Evolutionary conservation across 2,797 vertebrate species (phyloP).

Genomic region (Gastrophryne carolinensis): DNA sequence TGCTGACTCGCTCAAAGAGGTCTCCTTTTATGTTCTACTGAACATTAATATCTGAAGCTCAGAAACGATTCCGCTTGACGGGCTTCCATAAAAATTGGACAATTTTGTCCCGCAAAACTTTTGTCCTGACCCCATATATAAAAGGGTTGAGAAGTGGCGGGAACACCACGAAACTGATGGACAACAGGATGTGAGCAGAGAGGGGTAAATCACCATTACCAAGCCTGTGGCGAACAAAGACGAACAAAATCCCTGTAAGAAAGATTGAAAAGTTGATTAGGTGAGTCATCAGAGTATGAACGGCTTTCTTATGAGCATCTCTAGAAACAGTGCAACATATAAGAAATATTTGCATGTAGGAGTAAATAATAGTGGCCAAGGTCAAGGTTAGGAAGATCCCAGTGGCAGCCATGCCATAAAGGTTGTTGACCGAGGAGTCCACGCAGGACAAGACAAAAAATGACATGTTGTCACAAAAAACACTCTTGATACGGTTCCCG

Average conservation of each 20-base stretch:
- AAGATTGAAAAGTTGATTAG: conserved; percentile 11
- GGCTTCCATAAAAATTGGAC: too few species aligned
- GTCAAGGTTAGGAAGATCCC: neutral
- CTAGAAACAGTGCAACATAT: neutral
- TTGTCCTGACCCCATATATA: conserved; percentile 15
- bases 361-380: neutral
- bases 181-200: neutral
- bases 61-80: too few species aligned
- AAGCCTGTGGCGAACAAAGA: neutral
- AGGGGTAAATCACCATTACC: neutral
- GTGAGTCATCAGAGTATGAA: conserved; percentile 13
- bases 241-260: neutral
- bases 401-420: neutral
- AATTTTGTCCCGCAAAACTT: neutral
- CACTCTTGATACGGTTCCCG: neutral
- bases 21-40: too few species aligned
- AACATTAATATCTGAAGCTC: too few species aligned
- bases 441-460: too few species aligned
- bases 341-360: neutral
- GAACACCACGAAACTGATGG: neutral
- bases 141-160: conserved; percentile 1
- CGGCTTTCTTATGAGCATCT: neutral
- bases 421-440: too few species aligned
- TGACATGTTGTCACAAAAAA: conserved; percentile 14
- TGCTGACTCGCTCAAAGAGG: too few species aligned